Conservation (phyloP, 92 coral and sea anemone genomes). For the Actinernus sp. region DNA sequence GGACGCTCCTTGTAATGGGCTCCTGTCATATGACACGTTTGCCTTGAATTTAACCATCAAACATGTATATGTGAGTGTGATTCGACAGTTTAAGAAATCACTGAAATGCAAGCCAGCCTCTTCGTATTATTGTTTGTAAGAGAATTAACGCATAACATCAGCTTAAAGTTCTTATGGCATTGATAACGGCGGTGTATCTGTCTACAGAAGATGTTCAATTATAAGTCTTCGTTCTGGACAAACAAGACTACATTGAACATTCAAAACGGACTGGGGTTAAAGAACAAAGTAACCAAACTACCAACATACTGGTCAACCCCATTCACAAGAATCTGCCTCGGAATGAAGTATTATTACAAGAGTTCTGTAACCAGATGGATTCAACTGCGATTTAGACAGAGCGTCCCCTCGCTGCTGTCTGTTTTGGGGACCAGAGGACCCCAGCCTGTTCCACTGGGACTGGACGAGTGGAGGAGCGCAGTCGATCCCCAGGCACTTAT, state of each 20-base stretch:
- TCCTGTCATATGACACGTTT: too few relatives aligned
- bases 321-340: constrained; percentile 34
- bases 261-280: constrained; percentile 23
- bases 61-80: too few relatives aligned
- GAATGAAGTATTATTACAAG: constrained; percentile 9
- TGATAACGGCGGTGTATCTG: too few relatives aligned
- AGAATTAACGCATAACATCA: too few relatives aligned
- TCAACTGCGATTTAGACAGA: not conserved
- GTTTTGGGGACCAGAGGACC: not conserved
- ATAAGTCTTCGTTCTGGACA: constrained; percentile 4
- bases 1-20: too few relatives aligned
- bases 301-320: constrained; percentile 33
- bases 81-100: too few relatives aligned
- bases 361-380: not conserved
- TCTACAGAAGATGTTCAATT: not conserved
- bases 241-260: not conserved
- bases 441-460: not conserved
- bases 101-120: too few relatives aligned
- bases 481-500: too few relatives aligned
- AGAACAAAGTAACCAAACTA: not conserved
- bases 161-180: too few relatives aligned
- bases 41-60: too few relatives aligned
- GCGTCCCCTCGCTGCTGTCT: not conserved
- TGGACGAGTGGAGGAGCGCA: not conserved
- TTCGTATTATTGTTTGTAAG: too few relatives aligned